Evolutionary conservation across 2,113 vertebrate genomes (phyloP), one percentile per base, ranked within the genome.

Genomic region (Periophthalmus modestus): DNA sequence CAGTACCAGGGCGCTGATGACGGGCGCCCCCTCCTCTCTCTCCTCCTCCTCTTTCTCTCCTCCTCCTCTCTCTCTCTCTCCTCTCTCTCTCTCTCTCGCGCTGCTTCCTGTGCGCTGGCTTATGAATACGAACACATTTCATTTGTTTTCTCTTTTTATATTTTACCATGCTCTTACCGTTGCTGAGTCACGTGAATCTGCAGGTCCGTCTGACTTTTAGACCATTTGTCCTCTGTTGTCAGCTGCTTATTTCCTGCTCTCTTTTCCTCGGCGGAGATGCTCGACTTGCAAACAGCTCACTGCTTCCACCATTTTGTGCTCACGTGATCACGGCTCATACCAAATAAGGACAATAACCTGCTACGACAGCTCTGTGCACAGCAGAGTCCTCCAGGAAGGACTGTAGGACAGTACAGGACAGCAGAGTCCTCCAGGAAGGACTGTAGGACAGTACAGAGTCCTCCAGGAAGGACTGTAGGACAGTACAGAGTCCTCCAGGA

Each of bases 301-400:
- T 90, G 91, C 86, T 84, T 88, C 92, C 91, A 88, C 92, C 93
- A 93, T 94, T 92, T 93, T 93, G 78, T 88, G 88, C 77, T 93
- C 92, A 93, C 86, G 58, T 94, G 93, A 94, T 78, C 85, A 67
- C 77, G 77, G 85, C 75, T 76, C 69, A 28, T 72, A 87, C 89
- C 91, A 89, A 88, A 93, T 91, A 92, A 88, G 88, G 89, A 75
- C 0, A 74, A 72, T 89, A 87, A 84, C 88, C 86, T 91, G 87
- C 88, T 85, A 36, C 13, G 71, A 74, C 75, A 74, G 80, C 81
- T 66, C 79, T 66, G 43, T 69, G 74, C 77, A 62, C 78, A 79
- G 76, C 68, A 48, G 74, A 81, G 74, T 74, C 69, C 81, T 79
- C 7, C 28, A 18, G 75, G 80, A 78, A 66, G 84, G 43, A 73